Percentiles rank a stretch among this genome's conserved stretches.
phyloP scores from a whole-genome alignment of 92 coral and sea anemone genomes.

The Heliopora coerulea region DNA sequence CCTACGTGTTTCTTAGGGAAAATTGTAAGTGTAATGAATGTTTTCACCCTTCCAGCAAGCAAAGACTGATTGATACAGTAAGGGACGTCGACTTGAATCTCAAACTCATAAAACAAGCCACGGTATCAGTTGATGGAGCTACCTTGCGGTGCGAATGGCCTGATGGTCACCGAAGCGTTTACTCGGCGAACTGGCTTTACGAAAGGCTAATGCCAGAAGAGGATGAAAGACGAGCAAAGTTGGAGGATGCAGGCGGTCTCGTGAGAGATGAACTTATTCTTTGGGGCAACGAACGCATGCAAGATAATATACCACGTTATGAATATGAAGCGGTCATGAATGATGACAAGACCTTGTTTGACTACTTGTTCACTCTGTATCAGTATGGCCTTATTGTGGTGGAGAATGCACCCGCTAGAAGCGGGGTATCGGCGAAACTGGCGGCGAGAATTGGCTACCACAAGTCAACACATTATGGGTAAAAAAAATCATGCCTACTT shows the following conservation, averaged over 20 bases:
- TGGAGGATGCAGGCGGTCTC: constrained; percentile 15
- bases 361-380: constrained; percentile 61
- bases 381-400: constrained; percentile 64
- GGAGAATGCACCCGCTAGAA: constrained; percentile 63
- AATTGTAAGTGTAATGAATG: constrained; percentile 42
- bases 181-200: constrained; percentile 27
- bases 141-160: constrained; percentile 26
- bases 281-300: constrained; percentile 65
- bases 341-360: constrained; percentile 57
- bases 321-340: constrained; percentile 56
- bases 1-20: constrained; percentile 39
- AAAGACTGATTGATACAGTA: constrained; percentile 14
- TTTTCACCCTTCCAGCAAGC: constrained; percentile 33
- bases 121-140: constrained; percentile 10
- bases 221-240: neutral
- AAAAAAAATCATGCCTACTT: neutral
- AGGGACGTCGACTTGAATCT: constrained; percentile 3
- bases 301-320: constrained; percentile 59
- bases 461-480: constrained; percentile 19
- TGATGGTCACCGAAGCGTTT: constrained; percentile 36
- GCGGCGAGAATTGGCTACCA: constrained; percentile 15
- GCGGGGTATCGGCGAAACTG: constrained; percentile 40
- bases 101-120: neutral
- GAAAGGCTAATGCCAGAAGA: constrained; percentile 22
- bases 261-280: constrained; percentile 52